These are phyloP conservation scores for Argyrosomus japonicus DNA, from an alignment of 2,113 vertebrate genomes.

Conservation along the genomic window DNA sequence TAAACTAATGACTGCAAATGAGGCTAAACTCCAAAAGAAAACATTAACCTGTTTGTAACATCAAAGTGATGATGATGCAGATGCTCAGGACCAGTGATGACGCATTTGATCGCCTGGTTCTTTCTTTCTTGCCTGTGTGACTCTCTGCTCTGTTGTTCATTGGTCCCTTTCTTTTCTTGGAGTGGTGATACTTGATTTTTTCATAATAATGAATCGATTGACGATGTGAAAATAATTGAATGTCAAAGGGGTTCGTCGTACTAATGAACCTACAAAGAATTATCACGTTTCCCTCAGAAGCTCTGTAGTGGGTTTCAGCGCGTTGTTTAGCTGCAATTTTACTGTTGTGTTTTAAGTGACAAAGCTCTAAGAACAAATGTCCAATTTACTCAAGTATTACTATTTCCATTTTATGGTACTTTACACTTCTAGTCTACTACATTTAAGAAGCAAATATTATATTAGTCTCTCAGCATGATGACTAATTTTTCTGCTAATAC, in stretches of 20 bases:
- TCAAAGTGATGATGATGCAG: conserved; percentile 41
- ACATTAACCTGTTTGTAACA: conserved; percentile 49
- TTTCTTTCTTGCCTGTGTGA: not conserved
- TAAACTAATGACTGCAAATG: conserved; percentile 63
- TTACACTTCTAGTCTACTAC: too few species aligned
- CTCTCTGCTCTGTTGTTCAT: not conserved
- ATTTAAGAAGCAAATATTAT: too few species aligned
- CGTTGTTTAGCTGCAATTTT: too few species aligned
- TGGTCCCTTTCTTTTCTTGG: not conserved
- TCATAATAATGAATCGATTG: not conserved
- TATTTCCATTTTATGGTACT: too few species aligned
- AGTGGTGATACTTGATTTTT: not conserved
- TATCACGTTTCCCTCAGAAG: too few species aligned
- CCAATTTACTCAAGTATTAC: too few species aligned
- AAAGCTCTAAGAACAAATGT: too few species aligned
- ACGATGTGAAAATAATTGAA: not conserved
- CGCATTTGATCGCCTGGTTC: not conserved
- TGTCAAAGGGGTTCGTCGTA: not conserved
- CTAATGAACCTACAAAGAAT: not conserved
- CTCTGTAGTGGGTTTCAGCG: too few species aligned
- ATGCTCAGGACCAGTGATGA: conserved; percentile 13
- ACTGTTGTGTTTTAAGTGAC: too few species aligned
- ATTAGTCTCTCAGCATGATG: too few species aligned
- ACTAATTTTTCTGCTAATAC: too few species aligned
- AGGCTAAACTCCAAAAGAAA: conserved; percentile 50